Evolutionary conservation across 2,888 invertebrate species (phyloP), one percentile per base, ranked within the genome.

Genomic region (Bembecia ichneumoniformis): DNA sequence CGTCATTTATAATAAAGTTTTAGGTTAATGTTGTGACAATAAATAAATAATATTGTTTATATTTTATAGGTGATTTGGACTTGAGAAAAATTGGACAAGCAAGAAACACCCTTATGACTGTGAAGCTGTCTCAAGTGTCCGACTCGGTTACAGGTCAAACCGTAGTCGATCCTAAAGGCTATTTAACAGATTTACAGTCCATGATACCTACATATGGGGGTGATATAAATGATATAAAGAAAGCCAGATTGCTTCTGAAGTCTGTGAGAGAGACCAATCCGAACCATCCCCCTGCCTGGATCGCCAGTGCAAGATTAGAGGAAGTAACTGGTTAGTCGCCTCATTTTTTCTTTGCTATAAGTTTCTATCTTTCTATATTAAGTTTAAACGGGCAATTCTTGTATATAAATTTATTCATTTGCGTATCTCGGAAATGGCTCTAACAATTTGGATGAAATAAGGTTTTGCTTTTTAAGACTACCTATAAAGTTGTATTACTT

Each of bases 131-230:
- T 1, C 98, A 98, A 88, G 95, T 95, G 1, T 98, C 99, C 0
- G 99, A 99, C 81, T 99, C 99, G 0, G 99, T 99, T 0, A 95
- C 96, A 2, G 99, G 99, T 0, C 99, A 99, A 84, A 99, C 99
- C 0, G 99, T 99, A 0, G 98, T 99, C 0, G 99, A 99, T 84
- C 99, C 99, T 0, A 99, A 99, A 78, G 99, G 99, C 1, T 99
- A 99, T 74, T 90, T 99, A n/a, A 99, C 99, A 0, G 99, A 99
- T 78, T 87, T 99, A 47, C 98, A 99, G 72, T 98, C 98, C 16
- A 99, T 99, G 98, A 96, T 99, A 64, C 99, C 99, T 0, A 96
- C 97, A 0, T 97, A 98, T 68, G 99, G 99, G 0, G 98, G 98
- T 2, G 99, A 98, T 72, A 98, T 98, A 43, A 97, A 96, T 75